Evolutionary conservation across 2,113 vertebrate species (phyloP).

Genomic region (Forbesichthys papilliferus): DNA sequence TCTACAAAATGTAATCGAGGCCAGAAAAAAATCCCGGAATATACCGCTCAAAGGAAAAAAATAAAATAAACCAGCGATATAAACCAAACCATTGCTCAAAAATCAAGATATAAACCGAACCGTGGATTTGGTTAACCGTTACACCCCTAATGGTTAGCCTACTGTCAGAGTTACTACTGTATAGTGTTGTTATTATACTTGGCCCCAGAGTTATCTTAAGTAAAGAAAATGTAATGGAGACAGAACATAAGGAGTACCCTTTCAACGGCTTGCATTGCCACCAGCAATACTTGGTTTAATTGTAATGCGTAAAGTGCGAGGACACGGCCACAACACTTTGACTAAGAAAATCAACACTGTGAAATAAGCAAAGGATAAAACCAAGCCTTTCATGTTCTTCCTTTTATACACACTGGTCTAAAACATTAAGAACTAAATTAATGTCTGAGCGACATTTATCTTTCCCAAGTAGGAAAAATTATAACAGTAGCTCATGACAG

Average conservation of each 20-base stretch:
- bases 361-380: slow-evolving; percentile 61
- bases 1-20: no score
- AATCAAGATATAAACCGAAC: no score
- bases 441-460: slow-evolving; percentile 66
- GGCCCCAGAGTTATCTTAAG: background rate
- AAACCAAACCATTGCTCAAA: no score
- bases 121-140: no score
- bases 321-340: slow-evolving; percentile 53
- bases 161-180: no score
- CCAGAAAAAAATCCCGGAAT: no score
- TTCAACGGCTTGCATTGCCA: slow-evolving; percentile 52
- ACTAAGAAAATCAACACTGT: slow-evolving; percentile 54
- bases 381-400: slow-evolving; percentile 54
- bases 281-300: slow-evolving; percentile 74
- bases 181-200: background rate
- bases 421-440: slow-evolving; percentile 65
- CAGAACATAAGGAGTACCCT: slow-evolving; percentile 7
- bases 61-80: no score
- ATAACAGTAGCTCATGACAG: slow-evolving; percentile 53
- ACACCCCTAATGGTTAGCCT: no score
- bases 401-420: slow-evolving; percentile 60
- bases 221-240: background rate
- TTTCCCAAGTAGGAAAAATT: slow-evolving; percentile 57
- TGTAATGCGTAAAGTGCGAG: slow-evolving; percentile 62
- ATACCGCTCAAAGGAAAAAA: no score